Conservation (phyloP, 1,140 invertebrate genomes). For the Lasioglossum albipes region DNA sequence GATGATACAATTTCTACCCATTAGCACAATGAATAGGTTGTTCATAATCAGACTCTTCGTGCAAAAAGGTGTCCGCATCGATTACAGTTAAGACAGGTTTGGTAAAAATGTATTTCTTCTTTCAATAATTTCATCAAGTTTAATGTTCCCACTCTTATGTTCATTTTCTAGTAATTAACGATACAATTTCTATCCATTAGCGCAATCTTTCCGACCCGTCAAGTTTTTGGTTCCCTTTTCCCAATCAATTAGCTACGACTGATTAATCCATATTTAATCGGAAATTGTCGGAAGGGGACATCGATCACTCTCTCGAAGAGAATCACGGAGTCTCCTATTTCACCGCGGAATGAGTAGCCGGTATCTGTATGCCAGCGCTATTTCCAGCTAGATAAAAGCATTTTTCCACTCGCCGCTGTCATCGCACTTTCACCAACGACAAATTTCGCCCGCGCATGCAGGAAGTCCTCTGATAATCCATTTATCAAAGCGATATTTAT, state of each 20-base stretch:
- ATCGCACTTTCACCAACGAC: constrained; percentile 21
- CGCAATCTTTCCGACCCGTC: constrained; percentile 16
- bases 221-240: constrained; percentile 1
- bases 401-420: constrained; percentile 5
- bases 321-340: neutral
- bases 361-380: neutral
- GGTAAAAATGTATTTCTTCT: too few species aligned
- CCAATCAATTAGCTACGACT: constrained; percentile 24
- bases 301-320: constrained; percentile 30
- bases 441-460: constrained; percentile 42
- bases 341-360: neutral
- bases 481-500: constrained; percentile 62
- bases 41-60: too few species aligned
- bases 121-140: too few species aligned
- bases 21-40: too few species aligned
- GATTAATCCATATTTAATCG: constrained; percentile 9
- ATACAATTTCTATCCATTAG: constrained; percentile 6
- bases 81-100: too few species aligned
- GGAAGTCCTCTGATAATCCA: constrained; percentile 61
- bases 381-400: constrained; percentile 18
- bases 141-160: too few species aligned
- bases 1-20: too few species aligned
- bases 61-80: too few species aligned
- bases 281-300: neutral
- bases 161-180: too few species aligned